phyloP scores from a whole-genome alignment of 2,888 invertebrate genomes.

The Callyntrura sp. region DNA sequence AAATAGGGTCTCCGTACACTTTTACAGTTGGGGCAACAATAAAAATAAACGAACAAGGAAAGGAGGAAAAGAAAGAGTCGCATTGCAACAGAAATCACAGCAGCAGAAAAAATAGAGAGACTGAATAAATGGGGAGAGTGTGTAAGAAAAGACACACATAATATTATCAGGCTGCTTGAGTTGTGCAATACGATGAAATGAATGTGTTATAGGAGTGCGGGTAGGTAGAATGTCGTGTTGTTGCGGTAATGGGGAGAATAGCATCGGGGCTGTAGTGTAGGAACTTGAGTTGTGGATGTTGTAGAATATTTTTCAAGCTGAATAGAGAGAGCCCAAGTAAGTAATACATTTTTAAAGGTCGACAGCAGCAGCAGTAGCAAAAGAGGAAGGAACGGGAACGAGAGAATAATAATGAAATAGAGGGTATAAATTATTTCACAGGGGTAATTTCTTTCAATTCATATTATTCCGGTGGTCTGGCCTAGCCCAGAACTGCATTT shows the following conservation, averaged over 20 bases:
- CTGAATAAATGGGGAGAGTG: conserved; percentile 43
- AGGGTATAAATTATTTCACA: conserved; percentile 84
- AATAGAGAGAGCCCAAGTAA: conserved; percentile 49
- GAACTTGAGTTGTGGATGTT: conserved; percentile 54
- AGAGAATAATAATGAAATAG: conserved; percentile 79
- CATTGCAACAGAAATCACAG: conserved; percentile 71
- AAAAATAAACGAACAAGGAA: conserved; percentile 53
- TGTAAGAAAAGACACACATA: conserved; percentile 63
- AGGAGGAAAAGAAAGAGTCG: conserved; percentile 56
- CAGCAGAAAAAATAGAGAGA: conserved; percentile 62
- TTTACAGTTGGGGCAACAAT: conserved; percentile 46
- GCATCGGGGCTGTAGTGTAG: background rate
- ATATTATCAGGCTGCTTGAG: conserved; percentile 36
- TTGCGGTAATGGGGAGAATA: conserved; percentile 36
- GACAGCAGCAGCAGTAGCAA: conserved; percentile 47
- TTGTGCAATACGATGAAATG: conserved; percentile 63
- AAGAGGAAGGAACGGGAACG: conserved; percentile 66
- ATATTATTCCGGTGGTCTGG: conserved; percentile 82
- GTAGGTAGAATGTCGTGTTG: conserved; percentile 39
- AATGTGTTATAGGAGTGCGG: conserved; percentile 39
- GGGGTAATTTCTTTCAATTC: conserved; percentile 80
- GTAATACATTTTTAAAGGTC: conserved; percentile 73
- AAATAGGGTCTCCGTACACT: background rate
- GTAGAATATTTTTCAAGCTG: conserved; percentile 68
- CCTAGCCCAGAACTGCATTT: conserved; percentile 70